These are phyloP conservation scores for Drosophila mimetica DNA, from an alignment of 2,888 invertebrate species.

Conservation along the genomic window DNA sequence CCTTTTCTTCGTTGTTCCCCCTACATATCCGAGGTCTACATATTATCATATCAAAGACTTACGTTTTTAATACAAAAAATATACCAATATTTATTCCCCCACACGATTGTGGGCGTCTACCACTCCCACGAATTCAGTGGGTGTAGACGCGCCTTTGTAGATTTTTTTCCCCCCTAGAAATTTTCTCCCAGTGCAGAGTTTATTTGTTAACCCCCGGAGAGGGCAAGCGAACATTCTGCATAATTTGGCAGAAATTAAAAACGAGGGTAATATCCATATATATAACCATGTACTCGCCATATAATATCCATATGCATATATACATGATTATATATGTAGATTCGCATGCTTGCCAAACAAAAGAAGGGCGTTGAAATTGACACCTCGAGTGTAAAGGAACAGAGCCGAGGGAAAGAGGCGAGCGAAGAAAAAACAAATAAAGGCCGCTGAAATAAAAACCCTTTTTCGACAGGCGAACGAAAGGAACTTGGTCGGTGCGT, in stretches of 20 bases:
- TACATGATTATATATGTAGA: conserved; percentile 43
- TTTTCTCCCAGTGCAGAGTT: conserved; percentile 26
- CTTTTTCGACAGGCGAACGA: conserved; percentile 53
- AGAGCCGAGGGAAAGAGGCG: conserved; percentile 23
- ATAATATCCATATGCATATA: conserved; percentile 44
- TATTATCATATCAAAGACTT: neutral
- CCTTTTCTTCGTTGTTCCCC: neutral
- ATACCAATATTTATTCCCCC: conserved; percentile 55
- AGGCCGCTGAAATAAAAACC: conserved; percentile 58
- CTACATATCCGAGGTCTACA: neutral
- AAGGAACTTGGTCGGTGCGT: conserved; percentile 40
- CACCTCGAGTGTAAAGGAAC: conserved; percentile 79
- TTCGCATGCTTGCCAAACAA: conserved; percentile 57
- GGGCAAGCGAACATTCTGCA: conserved; percentile 55
- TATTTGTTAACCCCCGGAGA: conserved; percentile 29
- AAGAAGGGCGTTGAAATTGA: conserved; percentile 83
- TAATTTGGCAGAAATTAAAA: conserved; percentile 78
- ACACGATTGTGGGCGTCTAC: conserved; percentile 57
- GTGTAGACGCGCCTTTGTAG: conserved; percentile 34
- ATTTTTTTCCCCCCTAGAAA: conserved; percentile 1
- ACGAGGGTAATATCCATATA: conserved; percentile 72
- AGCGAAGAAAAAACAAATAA: conserved; percentile 51
- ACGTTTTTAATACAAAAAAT: conserved; percentile 18
- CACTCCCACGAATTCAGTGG: conserved; percentile 37
- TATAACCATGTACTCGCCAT: conserved; percentile 33